Evolutionary conservation across 1,140 invertebrate species (phyloP).

Genomic region (Drosophila azteca): DNA sequence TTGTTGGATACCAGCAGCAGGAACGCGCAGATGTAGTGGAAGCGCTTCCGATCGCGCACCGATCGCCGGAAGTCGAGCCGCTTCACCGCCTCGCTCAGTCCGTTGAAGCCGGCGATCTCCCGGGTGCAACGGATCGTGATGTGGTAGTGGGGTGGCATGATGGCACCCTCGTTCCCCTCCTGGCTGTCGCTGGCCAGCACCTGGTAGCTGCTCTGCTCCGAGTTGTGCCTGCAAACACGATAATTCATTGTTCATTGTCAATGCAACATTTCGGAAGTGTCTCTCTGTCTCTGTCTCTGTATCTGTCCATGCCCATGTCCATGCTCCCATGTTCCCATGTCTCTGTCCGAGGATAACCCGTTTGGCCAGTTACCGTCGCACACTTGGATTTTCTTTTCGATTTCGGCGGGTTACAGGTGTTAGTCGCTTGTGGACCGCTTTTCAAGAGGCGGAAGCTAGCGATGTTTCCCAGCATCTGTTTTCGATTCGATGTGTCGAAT

Average conservation of each 20-base stretch:
- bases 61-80: conserved; percentile 97
- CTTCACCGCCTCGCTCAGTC: conserved; percentile 96
- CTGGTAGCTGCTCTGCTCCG: conserved; percentile 66
- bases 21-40: conserved; percentile 98
- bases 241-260: conserved; percentile 32
- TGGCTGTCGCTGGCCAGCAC: conserved; percentile 33
- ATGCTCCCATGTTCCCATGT: neutral
- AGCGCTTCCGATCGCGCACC: conserved; percentile 95
- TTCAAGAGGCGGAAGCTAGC: conserved; percentile 62
- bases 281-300: neutral
- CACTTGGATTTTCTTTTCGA: conserved; percentile 8
- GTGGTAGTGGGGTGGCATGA: conserved; percentile 93
- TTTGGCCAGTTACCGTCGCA: conserved; percentile 26
- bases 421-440: conserved; percentile 55
- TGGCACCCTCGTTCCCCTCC: conserved; percentile 66
- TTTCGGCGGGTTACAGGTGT: conserved; percentile 50
- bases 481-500: conserved; percentile 8
- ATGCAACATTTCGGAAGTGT: conserved; percentile 58
- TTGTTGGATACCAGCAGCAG: conserved; percentile 93
- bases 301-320: conserved; percentile 13
- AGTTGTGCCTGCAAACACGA: conserved; percentile 63
- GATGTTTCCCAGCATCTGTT: conserved; percentile 44
- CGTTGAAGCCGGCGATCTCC: conserved; percentile 98
- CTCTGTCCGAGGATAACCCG: conserved; percentile 27
- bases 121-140: conserved; percentile 95